Evolutionary conservation across 2,113 vertebrate species (phyloP).

Genomic region (Fregetta grallaria): DNA sequence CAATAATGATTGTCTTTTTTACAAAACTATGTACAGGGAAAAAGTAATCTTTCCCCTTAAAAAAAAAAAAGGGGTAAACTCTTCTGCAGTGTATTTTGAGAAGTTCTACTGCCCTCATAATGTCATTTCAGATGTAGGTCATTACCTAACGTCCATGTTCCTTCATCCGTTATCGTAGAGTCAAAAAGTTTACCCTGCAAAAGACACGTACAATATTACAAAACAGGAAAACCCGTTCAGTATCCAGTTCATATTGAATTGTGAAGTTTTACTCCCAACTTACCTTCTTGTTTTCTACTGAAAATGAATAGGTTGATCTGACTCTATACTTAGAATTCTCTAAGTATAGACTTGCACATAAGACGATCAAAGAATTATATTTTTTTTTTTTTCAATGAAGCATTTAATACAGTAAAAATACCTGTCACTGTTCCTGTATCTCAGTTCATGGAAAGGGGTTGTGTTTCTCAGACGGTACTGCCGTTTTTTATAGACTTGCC

Average conservation of each 20-base stretch:
- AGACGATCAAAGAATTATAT: background rate
- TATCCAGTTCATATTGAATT: background rate
- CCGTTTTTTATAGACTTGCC: background rate
- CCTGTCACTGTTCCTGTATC: background rate
- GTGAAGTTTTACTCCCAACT: background rate
- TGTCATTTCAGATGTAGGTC: background rate
- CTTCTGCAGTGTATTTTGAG: background rate
- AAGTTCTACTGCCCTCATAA: background rate
- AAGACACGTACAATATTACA: background rate
- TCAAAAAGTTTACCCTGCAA: conserved; percentile 91
- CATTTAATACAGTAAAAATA: background rate
- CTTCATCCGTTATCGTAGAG: conserved; percentile 90
- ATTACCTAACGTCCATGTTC: conserved; percentile 94
- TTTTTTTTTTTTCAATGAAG: background rate
- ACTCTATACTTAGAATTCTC: no score
- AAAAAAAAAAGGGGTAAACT: background rate
- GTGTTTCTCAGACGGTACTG: background rate
- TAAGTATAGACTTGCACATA: rapidly evolving
- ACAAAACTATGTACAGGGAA: background rate
- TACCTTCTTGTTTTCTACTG: background rate
- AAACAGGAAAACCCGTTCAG: background rate
- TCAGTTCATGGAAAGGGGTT: background rate
- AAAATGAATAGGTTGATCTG: rapidly evolving
- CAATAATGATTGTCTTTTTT: rapidly evolving
- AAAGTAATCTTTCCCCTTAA: background rate